Evolutionary conservation across 2,888 invertebrate species (phyloP), one percentile per base, ranked within the genome.

Genomic region (Rambutsinella grinnellia): DNA sequence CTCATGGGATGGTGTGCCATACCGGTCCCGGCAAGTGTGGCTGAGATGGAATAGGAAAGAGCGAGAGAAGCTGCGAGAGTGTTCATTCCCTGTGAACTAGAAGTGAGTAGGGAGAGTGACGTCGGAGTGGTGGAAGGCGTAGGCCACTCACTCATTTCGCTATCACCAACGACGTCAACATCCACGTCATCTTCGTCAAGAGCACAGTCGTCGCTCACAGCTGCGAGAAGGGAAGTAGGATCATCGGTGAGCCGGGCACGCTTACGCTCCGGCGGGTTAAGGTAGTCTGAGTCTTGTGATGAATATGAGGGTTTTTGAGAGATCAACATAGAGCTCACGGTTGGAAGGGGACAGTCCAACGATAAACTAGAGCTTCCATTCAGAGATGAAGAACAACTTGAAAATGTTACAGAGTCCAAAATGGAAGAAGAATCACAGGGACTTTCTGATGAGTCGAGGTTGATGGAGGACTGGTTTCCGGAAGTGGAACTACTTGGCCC

Each of bases 141-240:
- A 60, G 81, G 81, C 83, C 83, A 83, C 68, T 83, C 81, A 76
- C 81, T 81, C 65, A 78, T 71, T 67, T 81, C 81, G 69, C 77
- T 79, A 72, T 81, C 81, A 44, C 81, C 81, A 66, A 81, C 82
- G 17, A 81, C 82, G 70, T 82, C 81, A 63, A 82, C 79, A 66
- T 80, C 81, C 15, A 78, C 78, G 44, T 80, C 82, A 51, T 84
- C 84, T 60, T 84, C 83, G 72, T 83, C 79, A 56, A 79, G 58
- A 49, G 78, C 57, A 69, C 78, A 74, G 26, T 71, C 71, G 3
- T 71, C 66, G 8, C 51, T 65, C 10, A 78, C 75, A 58, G 74
- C 78, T 70, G 65, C 76, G 63, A 68, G 76, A 68, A 71, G 78
- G 51, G 63, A 79, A 63, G 61, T 71, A 2, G 72, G 57, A 23